phyloP scores from a whole-genome alignment of 2,113 vertebrate genomes.

The Platysternon megacephalum region DNA sequence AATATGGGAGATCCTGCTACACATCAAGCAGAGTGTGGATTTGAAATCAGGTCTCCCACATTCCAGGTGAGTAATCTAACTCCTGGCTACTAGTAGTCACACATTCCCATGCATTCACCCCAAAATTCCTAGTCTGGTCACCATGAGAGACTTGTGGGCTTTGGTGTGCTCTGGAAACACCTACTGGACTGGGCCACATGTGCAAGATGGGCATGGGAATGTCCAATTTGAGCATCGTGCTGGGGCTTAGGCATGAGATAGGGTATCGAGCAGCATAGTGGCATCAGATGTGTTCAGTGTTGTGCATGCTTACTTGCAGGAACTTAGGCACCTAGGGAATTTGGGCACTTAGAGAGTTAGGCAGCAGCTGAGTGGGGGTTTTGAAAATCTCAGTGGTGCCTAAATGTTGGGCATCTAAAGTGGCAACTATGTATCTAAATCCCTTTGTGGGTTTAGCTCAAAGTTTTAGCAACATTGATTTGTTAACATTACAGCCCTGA shows the following conservation, averaged over 20 bases:
- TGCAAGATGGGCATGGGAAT: background rate
- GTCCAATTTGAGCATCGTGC: background rate
- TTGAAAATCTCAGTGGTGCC: background rate
- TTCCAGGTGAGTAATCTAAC: background rate
- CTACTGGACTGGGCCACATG: background rate
- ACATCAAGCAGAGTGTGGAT: no score
- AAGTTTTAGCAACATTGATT: background rate
- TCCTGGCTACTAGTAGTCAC: background rate
- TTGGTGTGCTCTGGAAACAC: background rate
- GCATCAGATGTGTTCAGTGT: background rate
- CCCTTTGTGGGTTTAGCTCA: background rate
- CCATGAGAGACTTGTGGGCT: background rate
- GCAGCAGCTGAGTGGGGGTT: background rate
- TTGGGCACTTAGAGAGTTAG: background rate
- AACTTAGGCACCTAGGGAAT: background rate
- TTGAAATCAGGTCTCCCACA: no score
- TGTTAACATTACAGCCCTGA: background rate
- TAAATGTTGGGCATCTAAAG: background rate
- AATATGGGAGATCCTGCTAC: background rate
- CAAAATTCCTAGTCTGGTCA: background rate
- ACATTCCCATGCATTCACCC: background rate
- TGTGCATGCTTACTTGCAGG: background rate
- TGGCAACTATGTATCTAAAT: background rate
- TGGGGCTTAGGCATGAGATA: background rate
- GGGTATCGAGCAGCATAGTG: background rate